Conservation (phyloP, 2,113 vertebrate species). For the Vulpes ferrilata region DNA sequence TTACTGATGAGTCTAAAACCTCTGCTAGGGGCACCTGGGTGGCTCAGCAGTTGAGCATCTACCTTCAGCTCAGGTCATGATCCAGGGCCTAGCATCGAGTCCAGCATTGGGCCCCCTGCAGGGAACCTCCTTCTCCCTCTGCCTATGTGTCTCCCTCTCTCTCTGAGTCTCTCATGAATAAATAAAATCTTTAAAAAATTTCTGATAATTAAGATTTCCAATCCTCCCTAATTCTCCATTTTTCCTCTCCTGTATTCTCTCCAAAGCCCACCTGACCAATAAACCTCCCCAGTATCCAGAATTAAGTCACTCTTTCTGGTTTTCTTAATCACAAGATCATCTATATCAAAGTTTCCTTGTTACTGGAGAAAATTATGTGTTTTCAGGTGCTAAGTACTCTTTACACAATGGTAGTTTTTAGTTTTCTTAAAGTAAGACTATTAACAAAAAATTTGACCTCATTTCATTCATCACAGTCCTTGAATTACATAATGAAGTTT, state of each 20-base stretch:
- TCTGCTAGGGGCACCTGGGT: background rate
- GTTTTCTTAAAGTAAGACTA: background rate
- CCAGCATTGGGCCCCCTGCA: no score
- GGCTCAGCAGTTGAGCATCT: no score
- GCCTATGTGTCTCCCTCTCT: no score
- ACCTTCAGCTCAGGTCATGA: no score
- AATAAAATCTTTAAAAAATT: background rate
- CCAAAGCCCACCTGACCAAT: fast-evolving
- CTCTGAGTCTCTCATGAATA: no score
- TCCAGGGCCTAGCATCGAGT: no score
- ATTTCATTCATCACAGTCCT: background rate
- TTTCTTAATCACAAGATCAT: background rate
- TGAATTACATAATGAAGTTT: background rate
- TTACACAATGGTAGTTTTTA: background rate
- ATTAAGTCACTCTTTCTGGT: background rate
- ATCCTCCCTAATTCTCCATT: background rate
- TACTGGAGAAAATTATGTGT: background rate
- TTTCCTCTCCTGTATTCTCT: background rate
- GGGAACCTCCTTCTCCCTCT: no score
- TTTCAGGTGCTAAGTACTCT: background rate
- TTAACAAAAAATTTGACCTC: background rate
- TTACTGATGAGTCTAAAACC: background rate
- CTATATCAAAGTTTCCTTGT: background rate
- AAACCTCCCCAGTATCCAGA: background rate
- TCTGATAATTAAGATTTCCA: background rate